Conservation (phyloP, 2,113 vertebrate genomes). For the Pomatorhinus ruficollis region DNA sequence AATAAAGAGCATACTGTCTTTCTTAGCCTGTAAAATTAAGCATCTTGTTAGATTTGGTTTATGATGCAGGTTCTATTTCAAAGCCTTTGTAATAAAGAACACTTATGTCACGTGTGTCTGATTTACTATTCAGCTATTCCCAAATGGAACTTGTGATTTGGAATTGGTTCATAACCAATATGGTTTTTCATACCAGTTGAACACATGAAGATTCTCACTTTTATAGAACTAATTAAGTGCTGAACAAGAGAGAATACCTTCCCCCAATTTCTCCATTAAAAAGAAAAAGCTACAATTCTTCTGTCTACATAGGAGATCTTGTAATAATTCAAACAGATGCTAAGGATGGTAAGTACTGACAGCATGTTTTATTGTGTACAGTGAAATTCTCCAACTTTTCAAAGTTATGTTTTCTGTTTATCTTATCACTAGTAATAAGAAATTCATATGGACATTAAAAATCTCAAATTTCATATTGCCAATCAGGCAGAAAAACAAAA, state of each 20-base stretch:
- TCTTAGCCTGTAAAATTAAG: not conserved
- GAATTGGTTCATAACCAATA: constrained; percentile 48
- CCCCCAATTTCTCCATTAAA: not conserved
- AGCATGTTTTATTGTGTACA: not conserved
- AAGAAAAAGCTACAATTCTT: not conserved
- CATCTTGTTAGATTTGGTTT: not conserved
- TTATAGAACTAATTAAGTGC: constrained; percentile 7
- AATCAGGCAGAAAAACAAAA: not conserved
- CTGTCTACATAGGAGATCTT: not conserved
- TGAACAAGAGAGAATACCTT: not conserved
- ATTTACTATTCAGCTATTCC: constrained; percentile 62
- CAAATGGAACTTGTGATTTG: constrained; percentile 35
- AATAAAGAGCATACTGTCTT: not conserved
- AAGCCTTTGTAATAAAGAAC: constrained; percentile 34
- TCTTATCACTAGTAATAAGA: not conserved
- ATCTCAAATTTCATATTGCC: not conserved
- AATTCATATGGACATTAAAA: not conserved
- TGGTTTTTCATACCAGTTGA: constrained; percentile 13
- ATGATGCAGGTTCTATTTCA: constrained; percentile 35
- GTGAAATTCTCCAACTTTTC: not conserved
- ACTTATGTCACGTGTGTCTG: constrained; percentile 59
- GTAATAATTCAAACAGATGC: not conserved
- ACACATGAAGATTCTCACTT: constrained; percentile 23
- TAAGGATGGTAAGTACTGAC: not conserved
- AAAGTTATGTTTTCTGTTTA: not conserved